These are phyloP conservation scores for Xiphophorus couchianus DNA, from an alignment of 2,113 vertebrate genomes.

Conservation along the genomic window DNA sequence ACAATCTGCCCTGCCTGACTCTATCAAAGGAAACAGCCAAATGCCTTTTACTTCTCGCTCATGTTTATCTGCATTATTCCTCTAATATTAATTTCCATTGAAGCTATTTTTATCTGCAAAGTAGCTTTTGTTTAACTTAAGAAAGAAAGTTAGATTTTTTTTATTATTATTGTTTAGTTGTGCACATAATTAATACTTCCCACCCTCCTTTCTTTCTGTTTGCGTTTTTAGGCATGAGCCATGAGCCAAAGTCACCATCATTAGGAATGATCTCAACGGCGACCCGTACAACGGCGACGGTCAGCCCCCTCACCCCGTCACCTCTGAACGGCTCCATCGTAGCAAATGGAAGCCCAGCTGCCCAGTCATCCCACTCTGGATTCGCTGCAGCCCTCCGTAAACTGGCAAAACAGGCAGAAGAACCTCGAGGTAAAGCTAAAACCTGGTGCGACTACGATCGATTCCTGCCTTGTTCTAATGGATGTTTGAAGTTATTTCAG, in stretches of 20 bases:
- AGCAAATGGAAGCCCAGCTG: constrained; percentile 94
- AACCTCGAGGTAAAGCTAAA: constrained; percentile 89
- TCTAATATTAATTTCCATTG: constrained; percentile 1
- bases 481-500: not conserved
- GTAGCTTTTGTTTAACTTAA: constrained; percentile 10
- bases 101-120: not conserved
- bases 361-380: constrained; percentile 95
- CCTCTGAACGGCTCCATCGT: constrained; percentile 97
- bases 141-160: not conserved
- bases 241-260: constrained; percentile 99
- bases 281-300: constrained; percentile 97
- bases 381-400: constrained; percentile 98
- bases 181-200: constrained; percentile 20
- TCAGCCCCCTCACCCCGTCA: constrained; percentile 96
- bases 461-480: not conserved
- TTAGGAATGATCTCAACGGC: constrained; percentile 99
- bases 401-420: constrained; percentile 98
- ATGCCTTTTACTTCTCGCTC: not conserved
- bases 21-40: constrained; percentile 17
- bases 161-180: constrained; percentile 9
- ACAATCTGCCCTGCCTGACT: constrained; percentile 20
- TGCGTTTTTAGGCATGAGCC: constrained; percentile 95
- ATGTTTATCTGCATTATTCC: constrained; percentile 9
- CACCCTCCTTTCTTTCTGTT: constrained; percentile 69
- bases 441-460: not conserved